Evolutionary conservation across 1,140 invertebrate genomes (phyloP).

Genomic region (Cardiocondyla obscurior): DNA sequence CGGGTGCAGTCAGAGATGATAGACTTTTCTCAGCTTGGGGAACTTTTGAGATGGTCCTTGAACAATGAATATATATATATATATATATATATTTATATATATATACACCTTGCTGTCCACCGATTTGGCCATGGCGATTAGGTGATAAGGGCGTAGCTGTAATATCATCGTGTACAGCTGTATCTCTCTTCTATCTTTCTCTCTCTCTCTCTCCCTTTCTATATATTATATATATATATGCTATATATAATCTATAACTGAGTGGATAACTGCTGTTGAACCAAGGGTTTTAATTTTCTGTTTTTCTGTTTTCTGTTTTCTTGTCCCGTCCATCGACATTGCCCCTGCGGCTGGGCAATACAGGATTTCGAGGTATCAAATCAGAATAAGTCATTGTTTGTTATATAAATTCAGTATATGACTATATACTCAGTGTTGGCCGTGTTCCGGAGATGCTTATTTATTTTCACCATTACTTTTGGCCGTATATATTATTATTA

Average conservation of each 20-base stretch:
- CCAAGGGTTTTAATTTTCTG: slow-evolving; percentile 76
- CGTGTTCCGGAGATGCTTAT: slow-evolving; percentile 81
- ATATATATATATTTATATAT: slow-evolving; percentile 59
- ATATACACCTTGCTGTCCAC: slow-evolving; percentile 52
- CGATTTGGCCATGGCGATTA: slow-evolving; percentile 66
- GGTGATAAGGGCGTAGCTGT: slow-evolving; percentile 59
- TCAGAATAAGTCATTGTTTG: slow-evolving; percentile 77
- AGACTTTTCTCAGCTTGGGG: slow-evolving; percentile 87
- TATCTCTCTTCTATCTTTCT: slow-evolving; percentile 51
- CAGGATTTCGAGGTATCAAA: slow-evolving; percentile 84
- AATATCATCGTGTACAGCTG: slow-evolving; percentile 58
- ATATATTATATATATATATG: slow-evolving; percentile 44
- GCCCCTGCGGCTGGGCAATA: slow-evolving; percentile 82
- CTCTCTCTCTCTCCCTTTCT: slow-evolving; percentile 45
- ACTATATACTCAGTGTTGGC: slow-evolving; percentile 81
- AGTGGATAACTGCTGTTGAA: slow-evolving; percentile 63
- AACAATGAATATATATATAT: slow-evolving; percentile 79
- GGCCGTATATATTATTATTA: slow-evolving; percentile 65
- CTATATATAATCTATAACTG: slow-evolving; percentile 41
- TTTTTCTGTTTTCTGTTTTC: slow-evolving; percentile 83
- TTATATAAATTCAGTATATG: slow-evolving; percentile 81
- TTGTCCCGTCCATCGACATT: slow-evolving; percentile 83
- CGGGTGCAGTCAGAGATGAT: slow-evolving; percentile 55
- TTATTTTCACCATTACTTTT: slow-evolving; percentile 73
- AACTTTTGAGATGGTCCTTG: slow-evolving; percentile 99